phyloP scores from a whole-genome alignment of 2,113 vertebrate genomes.

The Carettochelys insculpta region DNA sequence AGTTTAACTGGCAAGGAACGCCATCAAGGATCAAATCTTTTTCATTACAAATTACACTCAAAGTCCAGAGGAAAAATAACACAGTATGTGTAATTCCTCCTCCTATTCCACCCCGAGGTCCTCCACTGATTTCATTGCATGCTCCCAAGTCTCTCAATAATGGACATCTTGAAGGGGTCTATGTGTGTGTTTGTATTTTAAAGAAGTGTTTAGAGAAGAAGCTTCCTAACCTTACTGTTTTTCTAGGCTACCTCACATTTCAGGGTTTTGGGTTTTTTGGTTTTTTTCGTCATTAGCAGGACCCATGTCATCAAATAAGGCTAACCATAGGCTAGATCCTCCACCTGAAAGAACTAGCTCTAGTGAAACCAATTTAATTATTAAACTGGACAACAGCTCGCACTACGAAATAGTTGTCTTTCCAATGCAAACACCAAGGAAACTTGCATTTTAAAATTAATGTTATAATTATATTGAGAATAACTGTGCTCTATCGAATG shows the following conservation, averaged over 20 bases:
- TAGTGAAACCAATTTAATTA: neutral
- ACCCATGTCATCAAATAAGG: neutral
- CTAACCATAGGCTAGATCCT: neutral
- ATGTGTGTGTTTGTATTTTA: neutral
- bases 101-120: neutral
- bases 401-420: neutral
- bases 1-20: neutral
- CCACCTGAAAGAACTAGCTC: neutral
- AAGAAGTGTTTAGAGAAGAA: neutral
- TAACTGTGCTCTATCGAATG: neutral
- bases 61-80: neutral
- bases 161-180: neutral
- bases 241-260: neutral
- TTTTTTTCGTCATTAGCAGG: neutral
- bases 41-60: too few species aligned
- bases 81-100: neutral
- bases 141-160: neutral
- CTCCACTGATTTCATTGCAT: neutral
- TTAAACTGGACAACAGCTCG: neutral
- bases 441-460: neutral
- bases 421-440: neutral
- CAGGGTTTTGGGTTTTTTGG: neutral
- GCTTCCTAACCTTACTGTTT: rapidly evolving
- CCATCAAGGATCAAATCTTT: neutral
- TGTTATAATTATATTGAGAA: neutral